These are phyloP conservation scores for Chloroceryle inda DNA, from an alignment of 2,797 vertebrate species.

Conservation along the genomic window DNA sequence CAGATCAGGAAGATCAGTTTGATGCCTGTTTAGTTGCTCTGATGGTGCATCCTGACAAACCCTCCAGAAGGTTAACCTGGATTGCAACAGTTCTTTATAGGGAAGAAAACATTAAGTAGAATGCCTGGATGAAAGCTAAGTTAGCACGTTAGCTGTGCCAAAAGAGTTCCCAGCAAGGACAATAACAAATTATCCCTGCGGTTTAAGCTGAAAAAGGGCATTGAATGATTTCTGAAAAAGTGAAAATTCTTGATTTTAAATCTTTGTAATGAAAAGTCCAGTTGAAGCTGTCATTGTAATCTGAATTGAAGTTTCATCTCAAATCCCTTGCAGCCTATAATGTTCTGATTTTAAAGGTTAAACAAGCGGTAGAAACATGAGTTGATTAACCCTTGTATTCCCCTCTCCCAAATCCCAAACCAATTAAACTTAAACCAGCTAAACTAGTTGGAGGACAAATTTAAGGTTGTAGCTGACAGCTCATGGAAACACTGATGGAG, in stretches of 20 bases:
- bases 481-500: background rate
- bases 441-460: background rate
- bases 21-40: background rate
- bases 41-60: background rate
- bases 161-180: conserved; percentile 50
- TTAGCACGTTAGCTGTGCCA: conserved; percentile 47
- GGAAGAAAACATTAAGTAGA: conserved; percentile 22
- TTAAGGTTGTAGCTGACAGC: background rate
- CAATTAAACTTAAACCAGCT: background rate
- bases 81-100: conserved; percentile 37
- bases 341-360: conserved; percentile 76
- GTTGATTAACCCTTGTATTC: conserved; percentile 62
- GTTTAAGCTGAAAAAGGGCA: conserved; percentile 59
- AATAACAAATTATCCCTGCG: conserved; percentile 54
- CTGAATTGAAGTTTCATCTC: conserved; percentile 67
- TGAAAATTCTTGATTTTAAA: conserved; percentile 71
- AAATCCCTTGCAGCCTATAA: conserved; percentile 64
- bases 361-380: conserved; percentile 51
- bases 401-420: background rate
- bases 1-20: background rate
- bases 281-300: conserved; percentile 32
- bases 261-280: conserved; percentile 66
- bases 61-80: conserved; percentile 14
- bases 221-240: background rate
- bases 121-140: background rate